phyloP scores from a whole-genome alignment of 30 jellyfish, hydroid and myxozoan species.

The Hydractinia echinata region DNA sequence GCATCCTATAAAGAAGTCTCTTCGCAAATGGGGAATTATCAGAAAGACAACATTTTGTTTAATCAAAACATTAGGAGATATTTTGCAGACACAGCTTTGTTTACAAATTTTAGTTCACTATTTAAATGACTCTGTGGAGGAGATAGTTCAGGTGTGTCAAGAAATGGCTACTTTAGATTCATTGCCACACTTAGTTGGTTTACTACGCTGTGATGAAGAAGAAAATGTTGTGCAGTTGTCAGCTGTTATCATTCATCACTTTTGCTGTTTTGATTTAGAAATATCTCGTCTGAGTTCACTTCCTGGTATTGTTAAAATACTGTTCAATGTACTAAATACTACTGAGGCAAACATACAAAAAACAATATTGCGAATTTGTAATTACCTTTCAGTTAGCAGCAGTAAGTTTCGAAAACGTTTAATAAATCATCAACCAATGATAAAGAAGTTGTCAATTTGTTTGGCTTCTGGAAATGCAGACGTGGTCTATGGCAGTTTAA shows the following conservation, averaged over 20 bases:
- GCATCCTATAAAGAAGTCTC: constrained; percentile 35
- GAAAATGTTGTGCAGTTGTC: constrained; percentile 71
- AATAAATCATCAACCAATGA: constrained; percentile 45
- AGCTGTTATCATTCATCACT: constrained; percentile 68
- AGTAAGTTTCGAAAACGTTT: constrained; percentile 41
- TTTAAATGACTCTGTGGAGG: constrained; percentile 58
- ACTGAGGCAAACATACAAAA: constrained; percentile 70
- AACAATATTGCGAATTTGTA: constrained; percentile 54
- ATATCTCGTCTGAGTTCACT: constrained; percentile 35
- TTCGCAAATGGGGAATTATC: constrained; percentile 65
- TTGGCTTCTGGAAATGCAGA: constrained; percentile 73
- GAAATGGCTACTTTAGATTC: constrained; percentile 81
- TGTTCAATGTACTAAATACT: constrained; percentile 52
- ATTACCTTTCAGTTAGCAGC: constrained; percentile 61
- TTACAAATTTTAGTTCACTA: constrained; percentile 74
- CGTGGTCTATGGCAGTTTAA: constrained; percentile 66
- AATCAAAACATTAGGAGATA: constrained; percentile 56
- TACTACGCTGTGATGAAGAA: constrained; percentile 72
- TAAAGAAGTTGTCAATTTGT: constrained; percentile 64
- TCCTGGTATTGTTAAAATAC: constrained; percentile 66
- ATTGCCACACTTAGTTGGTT: constrained; percentile 66
- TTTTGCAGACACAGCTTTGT: constrained; percentile 65
- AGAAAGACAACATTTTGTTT: constrained; percentile 50
- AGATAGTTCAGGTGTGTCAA: constrained; percentile 49
- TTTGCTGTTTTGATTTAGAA: constrained; percentile 42